Evolutionary conservation across 2,888 invertebrate species (phyloP), one percentile per base, ranked within the genome.

Genomic region (Drosophila suboccidentalis): DNA sequence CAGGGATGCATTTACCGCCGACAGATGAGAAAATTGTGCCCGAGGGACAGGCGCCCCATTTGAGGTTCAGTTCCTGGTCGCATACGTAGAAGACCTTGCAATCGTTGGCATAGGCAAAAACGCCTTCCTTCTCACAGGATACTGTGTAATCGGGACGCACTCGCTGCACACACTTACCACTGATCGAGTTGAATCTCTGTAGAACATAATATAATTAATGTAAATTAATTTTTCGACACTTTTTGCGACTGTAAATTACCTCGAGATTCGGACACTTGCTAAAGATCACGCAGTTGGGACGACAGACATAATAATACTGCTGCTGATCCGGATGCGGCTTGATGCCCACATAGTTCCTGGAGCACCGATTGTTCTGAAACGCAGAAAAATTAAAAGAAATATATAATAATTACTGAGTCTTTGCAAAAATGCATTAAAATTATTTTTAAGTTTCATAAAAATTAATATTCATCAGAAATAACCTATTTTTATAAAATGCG

Each of bases 281-380:
- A 55, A 93, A 90, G 36, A 94, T 91, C 0, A 92, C 91, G 41
- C 90, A 92, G 62, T 92, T 87, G 1, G 87, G 80, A 22, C 91
- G 92, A 61, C 94, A 94, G 3, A 93, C 91, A 60, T 93, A 93
- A 66, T 94, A 94, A 58, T 92, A 92, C 39, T 91, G 86, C n/a
- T 85, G 83, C 17, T 92, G 90, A n/a, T 90, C 89, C 17, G 93
- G 92, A 79, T 93, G 93, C 2, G 91, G 75, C 54, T 90, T 91
- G 5, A 93, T 79, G 29, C 92, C 92, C 8, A 91, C 71, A 75
- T 88, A 93, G 49, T 91, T 86, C 8, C 91, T 74, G 1, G 91
- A 88, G 71, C 93, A 93, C 34, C 91, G 91, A 81, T 90, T 91
- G 36, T 90, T 82, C 93, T 93, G 60, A 10, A 34, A n/a, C n/a